Base-by-base conservation (phyloP, 1,140 invertebrate genomes). In the Agrypnia vestita region DNA sequence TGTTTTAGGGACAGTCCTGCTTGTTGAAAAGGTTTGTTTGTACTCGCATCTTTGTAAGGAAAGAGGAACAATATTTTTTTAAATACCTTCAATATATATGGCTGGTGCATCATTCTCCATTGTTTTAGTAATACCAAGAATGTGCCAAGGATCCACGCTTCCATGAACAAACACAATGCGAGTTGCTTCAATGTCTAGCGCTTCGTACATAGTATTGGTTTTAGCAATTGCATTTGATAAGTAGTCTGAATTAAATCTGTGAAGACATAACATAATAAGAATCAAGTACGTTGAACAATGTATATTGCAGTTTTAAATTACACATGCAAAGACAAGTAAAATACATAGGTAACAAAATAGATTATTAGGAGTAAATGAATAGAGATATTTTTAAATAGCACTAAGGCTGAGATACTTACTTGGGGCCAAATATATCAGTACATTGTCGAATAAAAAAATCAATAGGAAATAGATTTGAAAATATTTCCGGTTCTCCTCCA, bases 141-240 rank as follows among this genome's bases (percentile, higher is more conserved):
- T 94, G 90, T 98, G 96, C 97, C 97, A 98, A 7, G 97, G 97
- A 90, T 98, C 97, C 64, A 97, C 93, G 1, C 94, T 94, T 71
- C 97, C 97, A 86, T 98, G 97, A 46, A 97, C 94, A 86, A 95
- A 97, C 0, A 97, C 92, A 17, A 97, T 94, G 83, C 95, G 93
- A 1, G 90, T 92, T 0, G 93, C 93, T 49, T 93, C 87, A 19
- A 97, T 90, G 73, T 93, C 89, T 0, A 94, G 87, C 10, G 91
- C 96, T 4, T 97, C 97, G 85, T 97, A 98, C 21, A 94, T 89
- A 61, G 88, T 93, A 86, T 97, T 97, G 0, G 95, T 97, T 80
- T 92, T 90, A 0, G 91, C 84, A 3, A 95, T 92, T 21, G 91
- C 93, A 4, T 88, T 84, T 21, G 92, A 84, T 13, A 96, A 85